Evolutionary conservation across 2,797 vertebrate genomes (phyloP).

Genomic region (Lerista edwardsae): DNA sequence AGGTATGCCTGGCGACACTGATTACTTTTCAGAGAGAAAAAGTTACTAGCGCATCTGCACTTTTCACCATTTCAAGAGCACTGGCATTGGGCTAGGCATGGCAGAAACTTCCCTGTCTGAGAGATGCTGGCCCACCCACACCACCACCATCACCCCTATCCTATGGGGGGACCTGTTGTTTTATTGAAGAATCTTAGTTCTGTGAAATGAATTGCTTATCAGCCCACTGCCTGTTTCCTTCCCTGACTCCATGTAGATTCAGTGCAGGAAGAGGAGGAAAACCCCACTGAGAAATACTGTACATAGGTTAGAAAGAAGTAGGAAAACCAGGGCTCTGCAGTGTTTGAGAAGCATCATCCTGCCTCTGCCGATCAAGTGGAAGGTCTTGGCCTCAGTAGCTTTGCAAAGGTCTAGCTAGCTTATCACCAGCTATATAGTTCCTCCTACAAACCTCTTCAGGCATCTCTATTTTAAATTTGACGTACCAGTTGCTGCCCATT

Average conservation of each 20-base stretch:
- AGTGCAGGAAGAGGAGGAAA: slow-evolving; percentile 40
- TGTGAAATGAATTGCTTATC: slow-evolving; percentile 61
- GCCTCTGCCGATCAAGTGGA: slow-evolving; percentile 31
- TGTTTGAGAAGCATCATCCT: slow-evolving; percentile 48
- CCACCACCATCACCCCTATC: neutral
- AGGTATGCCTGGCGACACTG: neutral
- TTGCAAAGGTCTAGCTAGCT: slow-evolving; percentile 40
- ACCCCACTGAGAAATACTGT: slow-evolving; percentile 48
- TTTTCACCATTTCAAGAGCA: neutral
- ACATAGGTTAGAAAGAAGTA: slow-evolving; percentile 52
- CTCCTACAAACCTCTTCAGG: slow-evolving; percentile 33
- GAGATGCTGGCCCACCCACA: slow-evolving; percentile 13
- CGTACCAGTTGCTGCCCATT: slow-evolving; percentile 51
- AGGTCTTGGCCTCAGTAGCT: slow-evolving; percentile 57
- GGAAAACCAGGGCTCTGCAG: slow-evolving; percentile 46
- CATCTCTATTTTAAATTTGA: slow-evolving; percentile 52
- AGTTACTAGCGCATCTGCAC: neutral
- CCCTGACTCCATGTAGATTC: slow-evolving; percentile 52
- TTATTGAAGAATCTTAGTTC: slow-evolving; percentile 53
- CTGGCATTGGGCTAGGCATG: neutral
- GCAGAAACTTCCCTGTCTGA: neutral
- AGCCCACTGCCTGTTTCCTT: slow-evolving; percentile 42
- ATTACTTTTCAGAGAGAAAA: neutral
- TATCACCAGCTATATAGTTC: slow-evolving; percentile 23
- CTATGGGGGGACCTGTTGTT: slow-evolving; percentile 44